Percentiles rank a stretch among this genome's conserved stretches.
phyloP scores from a whole-genome alignment of 2,113 vertebrate species.

The Hemiscyllium ocellatum region DNA sequence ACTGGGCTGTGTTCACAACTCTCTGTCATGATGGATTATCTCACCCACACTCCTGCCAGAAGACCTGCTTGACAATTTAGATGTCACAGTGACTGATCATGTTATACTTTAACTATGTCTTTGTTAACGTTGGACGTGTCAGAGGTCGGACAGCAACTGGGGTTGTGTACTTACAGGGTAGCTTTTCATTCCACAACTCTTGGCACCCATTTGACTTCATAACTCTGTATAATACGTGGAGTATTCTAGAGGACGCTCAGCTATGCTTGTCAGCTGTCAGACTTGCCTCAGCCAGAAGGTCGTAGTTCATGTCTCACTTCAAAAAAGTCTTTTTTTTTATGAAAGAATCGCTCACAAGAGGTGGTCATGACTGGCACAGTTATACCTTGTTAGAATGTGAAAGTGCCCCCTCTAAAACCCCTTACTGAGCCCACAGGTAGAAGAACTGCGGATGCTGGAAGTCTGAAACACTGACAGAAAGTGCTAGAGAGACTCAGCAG shows the following conservation, averaged over 20 bases:
- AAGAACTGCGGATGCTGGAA: no score
- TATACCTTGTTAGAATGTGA: not conserved
- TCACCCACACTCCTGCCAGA: not conserved
- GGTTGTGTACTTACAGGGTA: not conserved
- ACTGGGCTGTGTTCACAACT: no score
- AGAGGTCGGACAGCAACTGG: not conserved
- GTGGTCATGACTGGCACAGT: not conserved
- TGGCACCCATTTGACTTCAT: not conserved
- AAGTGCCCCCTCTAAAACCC: no score
- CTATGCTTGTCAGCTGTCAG: not conserved
- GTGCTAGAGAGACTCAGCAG: no score
- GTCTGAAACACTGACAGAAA: no score
- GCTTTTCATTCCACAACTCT: not conserved
- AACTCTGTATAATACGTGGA: not conserved
- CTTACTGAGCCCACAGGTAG: no score
- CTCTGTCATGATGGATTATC: not conserved
- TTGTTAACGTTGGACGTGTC: not conserved
- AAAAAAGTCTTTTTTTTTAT: not conserved
- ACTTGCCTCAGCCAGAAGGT: not conserved
- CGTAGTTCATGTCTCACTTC: not conserved
- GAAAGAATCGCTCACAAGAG: not conserved
- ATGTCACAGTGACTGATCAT: not conserved
- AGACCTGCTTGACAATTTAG: not conserved
- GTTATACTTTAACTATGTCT: not conserved
- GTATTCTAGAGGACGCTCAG: not conserved